These are phyloP conservation scores for Dermatemys mawii DNA, from an alignment of 2,113 vertebrate genomes.

Conservation along the genomic window DNA sequence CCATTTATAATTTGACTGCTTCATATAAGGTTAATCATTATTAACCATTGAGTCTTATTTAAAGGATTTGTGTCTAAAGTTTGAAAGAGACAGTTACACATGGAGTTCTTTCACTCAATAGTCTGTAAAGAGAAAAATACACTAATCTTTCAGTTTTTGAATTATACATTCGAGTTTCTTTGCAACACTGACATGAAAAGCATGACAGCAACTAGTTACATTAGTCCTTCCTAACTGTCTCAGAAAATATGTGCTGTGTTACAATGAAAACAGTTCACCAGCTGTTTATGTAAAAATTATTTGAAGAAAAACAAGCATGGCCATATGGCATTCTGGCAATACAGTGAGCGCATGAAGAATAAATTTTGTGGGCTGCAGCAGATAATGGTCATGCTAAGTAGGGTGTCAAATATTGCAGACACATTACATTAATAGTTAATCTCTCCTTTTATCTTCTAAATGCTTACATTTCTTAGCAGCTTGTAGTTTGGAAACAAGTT, in stretches of 20 bases:
- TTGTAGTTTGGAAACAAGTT: conserved; percentile 69
- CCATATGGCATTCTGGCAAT: conserved; percentile 80
- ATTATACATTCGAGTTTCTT: conserved; percentile 60
- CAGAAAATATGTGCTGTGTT: conserved; percentile 82
- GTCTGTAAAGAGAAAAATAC: background rate
- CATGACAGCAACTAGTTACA: conserved; percentile 65
- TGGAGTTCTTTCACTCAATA: conserved; percentile 12
- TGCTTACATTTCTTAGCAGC: conserved; percentile 69
- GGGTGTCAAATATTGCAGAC: conserved; percentile 76
- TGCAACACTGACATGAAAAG: conserved; percentile 69
- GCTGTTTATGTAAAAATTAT: conserved; percentile 87
- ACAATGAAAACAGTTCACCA: conserved; percentile 83
- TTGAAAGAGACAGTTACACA: background rate
- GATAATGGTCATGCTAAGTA: conserved; percentile 82
- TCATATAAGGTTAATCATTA: conserved; percentile 38
- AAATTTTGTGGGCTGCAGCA: conserved; percentile 78
- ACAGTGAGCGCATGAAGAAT: conserved; percentile 74
- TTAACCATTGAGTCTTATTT: conserved; percentile 27
- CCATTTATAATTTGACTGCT: conserved; percentile 10
- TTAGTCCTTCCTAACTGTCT: conserved; percentile 78
- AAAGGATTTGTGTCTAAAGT: conserved; percentile 44
- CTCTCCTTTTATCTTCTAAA: conserved; percentile 78
- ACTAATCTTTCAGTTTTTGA: conserved; percentile 38
- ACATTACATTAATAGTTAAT: conserved; percentile 82
- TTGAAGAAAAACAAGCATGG: conserved; percentile 83